phyloP scores from a whole-genome alignment of 2,888 invertebrate genomes.

The Lasioglossum oenotherae region DNA sequence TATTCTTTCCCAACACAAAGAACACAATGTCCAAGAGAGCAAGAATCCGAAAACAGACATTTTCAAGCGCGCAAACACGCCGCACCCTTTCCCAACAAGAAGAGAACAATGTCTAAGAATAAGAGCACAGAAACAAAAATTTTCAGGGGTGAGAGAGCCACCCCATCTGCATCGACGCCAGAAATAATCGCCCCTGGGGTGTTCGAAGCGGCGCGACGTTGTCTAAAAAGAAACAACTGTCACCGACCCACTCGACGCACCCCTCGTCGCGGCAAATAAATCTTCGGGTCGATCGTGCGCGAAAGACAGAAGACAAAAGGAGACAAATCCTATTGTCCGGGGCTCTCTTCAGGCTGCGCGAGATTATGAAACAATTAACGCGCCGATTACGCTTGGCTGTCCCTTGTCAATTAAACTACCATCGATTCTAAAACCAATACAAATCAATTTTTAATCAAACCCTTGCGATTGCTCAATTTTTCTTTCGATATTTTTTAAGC shows the following conservation, averaged over 20 bases:
- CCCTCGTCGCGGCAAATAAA: conserved; percentile 2
- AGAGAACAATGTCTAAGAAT: not conserved
- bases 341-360: not conserved
- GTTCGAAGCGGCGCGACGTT: conserved; percentile 2
- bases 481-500: not conserved
- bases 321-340: not conserved
- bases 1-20: not conserved
- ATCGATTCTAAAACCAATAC: not conserved
- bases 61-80: not conserved
- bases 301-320: not conserved
- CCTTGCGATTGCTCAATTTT: not conserved
- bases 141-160: not conserved
- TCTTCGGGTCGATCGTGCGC: conserved; percentile 1
- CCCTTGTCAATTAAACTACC: not conserved
- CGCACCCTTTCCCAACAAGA: not conserved
- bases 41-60: not conserved
- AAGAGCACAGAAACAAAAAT: not conserved
- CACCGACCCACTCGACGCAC: not conserved
- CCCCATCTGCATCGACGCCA: not conserved
- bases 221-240: not conserved
- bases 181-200: conserved; percentile 3
- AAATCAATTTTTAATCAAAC: not conserved
- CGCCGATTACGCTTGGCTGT: not conserved
- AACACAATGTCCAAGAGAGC: not conserved
- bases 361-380: conserved; percentile 7